Evolutionary conservation across 2,113 vertebrate species (phyloP).

Genomic region (Chaenogobius annularis): DNA sequence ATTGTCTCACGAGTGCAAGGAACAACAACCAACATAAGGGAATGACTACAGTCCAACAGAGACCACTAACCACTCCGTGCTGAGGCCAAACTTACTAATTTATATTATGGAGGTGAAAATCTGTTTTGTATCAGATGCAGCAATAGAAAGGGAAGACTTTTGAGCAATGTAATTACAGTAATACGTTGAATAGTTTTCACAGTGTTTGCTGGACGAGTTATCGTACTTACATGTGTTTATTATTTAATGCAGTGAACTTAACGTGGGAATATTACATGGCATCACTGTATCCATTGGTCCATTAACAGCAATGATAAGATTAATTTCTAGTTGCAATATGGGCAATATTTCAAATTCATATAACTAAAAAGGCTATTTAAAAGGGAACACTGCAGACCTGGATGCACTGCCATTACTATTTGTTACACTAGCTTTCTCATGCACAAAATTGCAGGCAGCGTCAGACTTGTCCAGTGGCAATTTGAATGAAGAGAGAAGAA

Average conservation of each 20-base stretch:
- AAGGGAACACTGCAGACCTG: not conserved
- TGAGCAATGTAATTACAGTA: too few relatives aligned
- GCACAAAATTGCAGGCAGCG: not conserved
- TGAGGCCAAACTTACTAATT: conserved; percentile 54
- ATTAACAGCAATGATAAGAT: conserved; percentile 21
- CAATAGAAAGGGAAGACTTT: conserved; percentile 41
- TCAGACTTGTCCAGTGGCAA: not conserved
- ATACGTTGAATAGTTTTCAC: conserved; percentile 65
- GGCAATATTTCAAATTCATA: not conserved
- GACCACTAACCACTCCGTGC: conserved; percentile 49
- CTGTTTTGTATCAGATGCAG: conserved; percentile 63
- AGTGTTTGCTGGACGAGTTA: conserved; percentile 60
- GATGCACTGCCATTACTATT: too few relatives aligned
- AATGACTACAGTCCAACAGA: conserved; percentile 47
- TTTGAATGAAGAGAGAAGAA: not conserved
- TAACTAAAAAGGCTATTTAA: too few relatives aligned
- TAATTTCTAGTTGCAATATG: not conserved
- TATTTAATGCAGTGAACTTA: conserved; percentile 45
- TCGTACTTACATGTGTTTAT: conserved; percentile 66
- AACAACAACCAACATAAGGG: conserved; percentile 52
- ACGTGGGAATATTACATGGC: conserved; percentile 30
- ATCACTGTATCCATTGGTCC: conserved; percentile 29
- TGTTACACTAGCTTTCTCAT: too few relatives aligned
- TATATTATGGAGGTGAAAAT: conserved; percentile 45
- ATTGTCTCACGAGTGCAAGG: conserved; percentile 46